Conservation (phyloP, 1,140 invertebrate species). For the Eueides isabella region DNA sequence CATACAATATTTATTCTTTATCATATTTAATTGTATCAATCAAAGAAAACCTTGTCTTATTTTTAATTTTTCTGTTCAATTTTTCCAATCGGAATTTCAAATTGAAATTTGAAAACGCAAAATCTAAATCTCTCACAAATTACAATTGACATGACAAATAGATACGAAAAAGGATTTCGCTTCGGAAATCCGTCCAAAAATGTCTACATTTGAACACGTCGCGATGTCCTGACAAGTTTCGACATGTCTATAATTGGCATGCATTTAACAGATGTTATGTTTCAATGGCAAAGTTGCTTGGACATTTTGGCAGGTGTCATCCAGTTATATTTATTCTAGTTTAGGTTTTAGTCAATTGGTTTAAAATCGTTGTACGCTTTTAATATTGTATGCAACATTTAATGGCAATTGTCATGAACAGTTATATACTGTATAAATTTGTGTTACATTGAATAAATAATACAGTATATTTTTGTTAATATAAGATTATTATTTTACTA, state of each 20-base stretch:
- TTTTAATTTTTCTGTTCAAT: background rate
- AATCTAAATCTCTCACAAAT: background rate
- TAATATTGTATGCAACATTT: background rate
- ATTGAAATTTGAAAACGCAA: background rate
- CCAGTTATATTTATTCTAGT: slow-evolving; percentile 7
- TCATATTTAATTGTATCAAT: too few relatives aligned
- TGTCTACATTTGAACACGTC: slow-evolving; percentile 21
- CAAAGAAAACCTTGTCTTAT: too few relatives aligned
- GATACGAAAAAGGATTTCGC: slow-evolving; percentile 16
- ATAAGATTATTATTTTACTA: too few relatives aligned
- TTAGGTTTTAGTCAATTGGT: background rate
- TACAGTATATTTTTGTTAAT: too few relatives aligned
- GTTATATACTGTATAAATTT: too few relatives aligned
- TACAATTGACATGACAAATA: slow-evolving; percentile 9
- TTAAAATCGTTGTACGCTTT: background rate
- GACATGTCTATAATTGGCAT: slow-evolving; percentile 32
- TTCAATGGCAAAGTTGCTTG: slow-evolving; percentile 22
- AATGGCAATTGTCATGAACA: background rate
- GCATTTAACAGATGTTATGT: slow-evolving; percentile 22
- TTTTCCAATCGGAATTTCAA: background rate
- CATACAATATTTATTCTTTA: too few relatives aligned
- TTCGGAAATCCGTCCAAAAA: slow-evolving; percentile 12
- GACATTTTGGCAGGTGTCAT: slow-evolving; percentile 21
- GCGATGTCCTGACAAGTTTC: slow-evolving; percentile 20
- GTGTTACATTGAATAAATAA: too few relatives aligned